Evolutionary conservation across 2,113 vertebrate genomes (phyloP).

Genomic region (Periophthalmus modestus): DNA sequence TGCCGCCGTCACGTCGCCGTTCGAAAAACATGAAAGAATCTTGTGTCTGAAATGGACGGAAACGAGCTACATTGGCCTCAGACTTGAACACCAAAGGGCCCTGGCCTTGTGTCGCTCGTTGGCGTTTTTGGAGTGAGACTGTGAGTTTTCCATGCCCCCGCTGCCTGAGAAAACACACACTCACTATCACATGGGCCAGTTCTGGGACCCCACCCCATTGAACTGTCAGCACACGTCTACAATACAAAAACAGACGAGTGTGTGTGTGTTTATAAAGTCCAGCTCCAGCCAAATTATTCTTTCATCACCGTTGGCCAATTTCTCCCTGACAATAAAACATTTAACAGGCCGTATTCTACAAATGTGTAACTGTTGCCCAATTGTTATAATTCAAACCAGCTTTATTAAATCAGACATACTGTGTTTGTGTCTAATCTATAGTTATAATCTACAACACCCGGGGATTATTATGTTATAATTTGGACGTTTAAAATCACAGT

Average conservation of each 20-base stretch:
- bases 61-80: no score
- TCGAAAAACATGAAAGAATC: no score
- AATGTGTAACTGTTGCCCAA: background rate
- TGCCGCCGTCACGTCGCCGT: no score
- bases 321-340: constrained; percentile 21
- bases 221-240: constrained; percentile 45
- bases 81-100: no score
- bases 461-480: no score
- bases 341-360: constrained; percentile 6
- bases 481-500: no score
- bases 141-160: constrained; percentile 30
- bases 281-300: constrained; percentile 50
- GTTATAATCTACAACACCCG: no score
- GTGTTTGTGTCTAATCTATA: no score
- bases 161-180: constrained; percentile 40
- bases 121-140: no score
- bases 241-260: constrained; percentile 47
- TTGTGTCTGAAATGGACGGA: no score
- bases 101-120: no score
- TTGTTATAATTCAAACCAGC: constrained; percentile 24
- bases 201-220: constrained; percentile 27
- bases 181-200: constrained; percentile 17
- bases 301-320: constrained; percentile 42
- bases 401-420: constrained; percentile 12
- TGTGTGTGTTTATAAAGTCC: constrained; percentile 15